Evolutionary conservation across 2,888 invertebrate species (phyloP).

Genomic region (Cistogaster globosa): DNA sequence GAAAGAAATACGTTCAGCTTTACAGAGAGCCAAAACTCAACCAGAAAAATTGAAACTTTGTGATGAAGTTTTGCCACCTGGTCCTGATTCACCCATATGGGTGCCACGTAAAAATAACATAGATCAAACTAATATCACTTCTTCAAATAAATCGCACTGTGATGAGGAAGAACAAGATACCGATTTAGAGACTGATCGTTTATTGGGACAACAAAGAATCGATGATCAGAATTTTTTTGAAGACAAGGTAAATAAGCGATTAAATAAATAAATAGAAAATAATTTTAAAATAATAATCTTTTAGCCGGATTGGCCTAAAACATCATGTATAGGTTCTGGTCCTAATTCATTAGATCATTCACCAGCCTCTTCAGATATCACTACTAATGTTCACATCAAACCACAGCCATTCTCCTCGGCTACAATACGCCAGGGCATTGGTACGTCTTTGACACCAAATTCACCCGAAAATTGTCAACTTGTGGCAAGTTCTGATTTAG

Average conservation of each 20-base stretch:
- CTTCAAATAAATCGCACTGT: constrained; percentile 74
- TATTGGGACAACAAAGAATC: constrained; percentile 96
- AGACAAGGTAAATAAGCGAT: constrained; percentile 83
- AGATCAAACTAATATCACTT: constrained; percentile 38
- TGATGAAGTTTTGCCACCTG: constrained; percentile 80
- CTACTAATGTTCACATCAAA: constrained; percentile 74
- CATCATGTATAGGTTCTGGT: constrained; percentile 70
- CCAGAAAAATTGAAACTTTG: constrained; percentile 81
- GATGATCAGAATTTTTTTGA: constrained; percentile 95
- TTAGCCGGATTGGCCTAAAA: constrained; percentile 78
- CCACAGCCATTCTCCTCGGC: constrained; percentile 80
- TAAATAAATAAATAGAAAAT: not conserved
- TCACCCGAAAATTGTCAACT: constrained; percentile 81
- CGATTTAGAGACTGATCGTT: constrained; percentile 97
- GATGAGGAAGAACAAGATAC: constrained; percentile 96
- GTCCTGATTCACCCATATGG: constrained; percentile 82
- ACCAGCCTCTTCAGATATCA: constrained; percentile 75
- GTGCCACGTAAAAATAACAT: constrained; percentile 78
- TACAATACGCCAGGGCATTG: constrained; percentile 82
- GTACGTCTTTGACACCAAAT: constrained; percentile 80
- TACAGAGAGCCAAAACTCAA: constrained; percentile 84
- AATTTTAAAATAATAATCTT: constrained; percentile 6
- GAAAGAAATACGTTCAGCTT: constrained; percentile 91
- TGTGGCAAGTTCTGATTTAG: constrained; percentile 78
- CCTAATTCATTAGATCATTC: constrained; percentile 76